Conservation (phyloP, 2,888 invertebrate genomes). For the Scaptomyza cyrtandrae region DNA sequence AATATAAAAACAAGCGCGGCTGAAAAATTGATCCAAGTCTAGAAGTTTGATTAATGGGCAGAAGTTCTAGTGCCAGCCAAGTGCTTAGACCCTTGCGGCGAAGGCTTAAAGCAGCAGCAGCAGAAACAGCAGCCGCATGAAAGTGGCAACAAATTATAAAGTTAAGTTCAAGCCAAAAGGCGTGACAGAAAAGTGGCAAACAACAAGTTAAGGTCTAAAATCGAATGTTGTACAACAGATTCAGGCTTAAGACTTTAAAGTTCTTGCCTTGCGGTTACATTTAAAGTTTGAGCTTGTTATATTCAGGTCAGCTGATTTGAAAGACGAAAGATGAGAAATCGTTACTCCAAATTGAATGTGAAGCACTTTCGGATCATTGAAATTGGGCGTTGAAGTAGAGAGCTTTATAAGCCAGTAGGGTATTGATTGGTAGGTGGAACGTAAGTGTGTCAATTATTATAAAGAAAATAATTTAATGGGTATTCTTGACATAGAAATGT, state of each 20-base stretch:
- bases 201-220: conserved; percentile 19
- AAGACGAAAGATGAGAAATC: conserved; percentile 27
- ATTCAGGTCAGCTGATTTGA: conserved; percentile 33
- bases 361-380: conserved; percentile 20
- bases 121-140: background rate
- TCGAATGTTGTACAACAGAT: conserved; percentile 24
- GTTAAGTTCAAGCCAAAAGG: conserved; percentile 31
- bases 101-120: conserved; percentile 21
- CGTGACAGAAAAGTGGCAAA: conserved; percentile 9
- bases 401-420: background rate
- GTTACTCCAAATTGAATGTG: conserved; percentile 15
- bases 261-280: conserved; percentile 20
- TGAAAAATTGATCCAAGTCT: conserved; percentile 42
- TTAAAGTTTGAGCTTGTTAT: conserved; percentile 15
- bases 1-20: conserved; percentile 20
- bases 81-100: conserved; percentile 35
- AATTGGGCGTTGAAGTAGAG: conserved; percentile 15
- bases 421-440: conserved; percentile 35
- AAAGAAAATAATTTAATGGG: background rate
- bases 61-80: conserved; percentile 9
- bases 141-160: conserved; percentile 19
- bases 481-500: background rate
- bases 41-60: conserved; percentile 57
- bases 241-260: conserved; percentile 11
- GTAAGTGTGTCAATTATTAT: conserved; percentile 37